phyloP scores from a whole-genome alignment of 1,140 invertebrate genomes.

The Bombus confusus region DNA sequence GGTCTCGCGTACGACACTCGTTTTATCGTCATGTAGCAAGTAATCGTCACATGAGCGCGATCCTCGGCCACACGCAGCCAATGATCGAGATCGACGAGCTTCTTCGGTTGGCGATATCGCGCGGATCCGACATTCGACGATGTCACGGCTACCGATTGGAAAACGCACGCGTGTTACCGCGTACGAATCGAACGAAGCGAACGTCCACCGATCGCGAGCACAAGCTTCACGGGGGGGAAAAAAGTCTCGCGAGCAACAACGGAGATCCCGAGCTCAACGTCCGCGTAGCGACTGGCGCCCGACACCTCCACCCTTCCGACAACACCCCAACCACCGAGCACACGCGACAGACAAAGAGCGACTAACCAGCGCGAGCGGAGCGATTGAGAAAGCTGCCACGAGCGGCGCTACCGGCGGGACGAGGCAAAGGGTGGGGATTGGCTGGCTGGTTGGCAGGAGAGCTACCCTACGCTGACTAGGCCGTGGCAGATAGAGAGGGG shows the following conservation, averaged over 20 bases:
- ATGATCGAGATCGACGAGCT: constrained; percentile 34
- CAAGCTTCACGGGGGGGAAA: neutral
- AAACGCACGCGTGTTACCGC: neutral
- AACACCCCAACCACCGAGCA: constrained; percentile 63
- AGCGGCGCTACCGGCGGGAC: constrained; percentile 51
- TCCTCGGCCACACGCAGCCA: constrained; percentile 4
- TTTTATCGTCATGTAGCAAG: neutral
- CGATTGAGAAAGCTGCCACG: constrained; percentile 53
- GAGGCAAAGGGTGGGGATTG: constrained; percentile 55
- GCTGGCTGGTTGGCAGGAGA: constrained; percentile 54
- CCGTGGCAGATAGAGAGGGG: neutral
- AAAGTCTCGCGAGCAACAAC: constrained; percentile 35
- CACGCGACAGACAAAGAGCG: constrained; percentile 43
- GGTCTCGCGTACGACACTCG: constrained; percentile 4
- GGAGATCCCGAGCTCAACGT: constrained; percentile 64
- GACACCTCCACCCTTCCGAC: constrained; percentile 72
- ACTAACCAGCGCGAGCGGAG: constrained; percentile 22
- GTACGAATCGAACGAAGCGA: neutral
- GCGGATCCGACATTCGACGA: constrained; percentile 29
- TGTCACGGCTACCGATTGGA: neutral
- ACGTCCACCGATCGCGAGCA: neutral
- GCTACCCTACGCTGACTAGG: constrained; percentile 34
- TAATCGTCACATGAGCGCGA: constrained; percentile 7
- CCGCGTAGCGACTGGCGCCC: constrained; percentile 72
- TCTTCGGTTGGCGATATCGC: neutral